Percentiles rank a stretch among this genome's conserved stretches.
phyloP scores from a whole-genome alignment of 2,113 vertebrate genomes.

The Charina bottae region DNA sequence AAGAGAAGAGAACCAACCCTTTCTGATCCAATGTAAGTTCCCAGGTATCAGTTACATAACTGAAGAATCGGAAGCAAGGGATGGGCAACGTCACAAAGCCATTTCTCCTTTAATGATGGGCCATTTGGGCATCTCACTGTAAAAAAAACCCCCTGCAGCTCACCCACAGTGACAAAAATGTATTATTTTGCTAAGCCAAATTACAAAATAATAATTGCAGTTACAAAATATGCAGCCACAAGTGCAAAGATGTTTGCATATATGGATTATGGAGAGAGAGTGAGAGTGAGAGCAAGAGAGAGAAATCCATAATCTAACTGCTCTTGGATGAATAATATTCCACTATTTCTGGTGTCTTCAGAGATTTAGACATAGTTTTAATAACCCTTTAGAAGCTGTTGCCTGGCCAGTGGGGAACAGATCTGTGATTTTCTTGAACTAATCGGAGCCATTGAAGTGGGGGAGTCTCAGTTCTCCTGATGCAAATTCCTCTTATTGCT shows the following conservation, averaged over 20 bases:
- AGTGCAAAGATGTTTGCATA: not conserved
- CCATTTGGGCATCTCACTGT: not conserved
- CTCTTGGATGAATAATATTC: not conserved
- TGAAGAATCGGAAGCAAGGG: not conserved
- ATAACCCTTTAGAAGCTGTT: not conserved
- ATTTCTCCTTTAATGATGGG: not conserved
- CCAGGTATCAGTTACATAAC: not conserved
- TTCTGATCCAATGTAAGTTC: not conserved
- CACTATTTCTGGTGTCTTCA: not conserved
- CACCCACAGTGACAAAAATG: not conserved
- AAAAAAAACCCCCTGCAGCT: not conserved
- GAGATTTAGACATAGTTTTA: not conserved
- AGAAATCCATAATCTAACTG: not conserved
- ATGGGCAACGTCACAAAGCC: not conserved
- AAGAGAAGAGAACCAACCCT: not conserved
- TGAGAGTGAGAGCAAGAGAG: not conserved
- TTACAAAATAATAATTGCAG: not conserved
- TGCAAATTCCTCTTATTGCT: not conserved
- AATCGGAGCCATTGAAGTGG: not conserved
- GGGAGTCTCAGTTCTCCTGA: not conserved
- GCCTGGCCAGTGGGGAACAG: not conserved
- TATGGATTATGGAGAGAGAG: not conserved
- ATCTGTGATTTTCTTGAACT: not conserved
- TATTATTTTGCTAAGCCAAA: not conserved
- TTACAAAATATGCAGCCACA: not conserved